phyloP scores from a whole-genome alignment of 2,888 invertebrate species.

The Oxyteleia sp. region DNA sequence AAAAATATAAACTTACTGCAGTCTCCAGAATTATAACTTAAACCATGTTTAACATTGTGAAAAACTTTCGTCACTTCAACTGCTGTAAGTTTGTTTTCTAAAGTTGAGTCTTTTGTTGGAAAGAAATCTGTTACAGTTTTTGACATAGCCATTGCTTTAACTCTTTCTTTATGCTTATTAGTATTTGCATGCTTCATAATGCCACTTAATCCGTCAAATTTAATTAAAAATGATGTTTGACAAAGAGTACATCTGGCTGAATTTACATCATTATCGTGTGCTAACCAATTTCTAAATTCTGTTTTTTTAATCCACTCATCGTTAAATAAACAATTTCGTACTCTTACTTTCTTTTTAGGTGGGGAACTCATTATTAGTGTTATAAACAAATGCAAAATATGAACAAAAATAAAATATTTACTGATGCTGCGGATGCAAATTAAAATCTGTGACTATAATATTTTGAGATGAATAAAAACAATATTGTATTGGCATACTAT shows the following conservation, averaged over 20 bases:
- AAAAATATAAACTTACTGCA: conserved; percentile 10
- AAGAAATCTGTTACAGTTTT: conserved; percentile 8
- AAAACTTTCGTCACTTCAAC: conserved; percentile 32
- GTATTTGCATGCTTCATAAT: background rate
- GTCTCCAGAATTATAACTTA: conserved; percentile 42
- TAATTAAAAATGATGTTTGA: conserved; percentile 5
- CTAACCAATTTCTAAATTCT: conserved; percentile 15
- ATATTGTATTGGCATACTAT: too few relatives aligned
- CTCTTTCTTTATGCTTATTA: conserved; percentile 2
- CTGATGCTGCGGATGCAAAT: too few relatives aligned
- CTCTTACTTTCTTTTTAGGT: conserved; percentile 18
- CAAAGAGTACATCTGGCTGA: conserved; percentile 5
- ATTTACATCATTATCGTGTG: background rate
- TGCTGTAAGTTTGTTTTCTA: conserved; percentile 19
- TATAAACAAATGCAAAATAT: too few relatives aligned
- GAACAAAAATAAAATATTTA: too few relatives aligned
- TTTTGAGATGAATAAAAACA: too few relatives aligned
- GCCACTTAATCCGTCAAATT: conserved; percentile 16
- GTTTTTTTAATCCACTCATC: conserved; percentile 1
- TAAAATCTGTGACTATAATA: too few relatives aligned
- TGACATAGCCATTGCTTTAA: conserved; percentile 3
- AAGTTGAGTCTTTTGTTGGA: background rate
- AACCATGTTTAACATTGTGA: conserved; percentile 43
- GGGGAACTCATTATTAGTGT: background rate
- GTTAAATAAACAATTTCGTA: conserved; percentile 18